A percentile compares a stretch with the other conserved stretches of the same genome.
Evolutionary conservation across 2,888 invertebrate species (phyloP).

Genomic region (Siphonodentalium dalli): DNA sequence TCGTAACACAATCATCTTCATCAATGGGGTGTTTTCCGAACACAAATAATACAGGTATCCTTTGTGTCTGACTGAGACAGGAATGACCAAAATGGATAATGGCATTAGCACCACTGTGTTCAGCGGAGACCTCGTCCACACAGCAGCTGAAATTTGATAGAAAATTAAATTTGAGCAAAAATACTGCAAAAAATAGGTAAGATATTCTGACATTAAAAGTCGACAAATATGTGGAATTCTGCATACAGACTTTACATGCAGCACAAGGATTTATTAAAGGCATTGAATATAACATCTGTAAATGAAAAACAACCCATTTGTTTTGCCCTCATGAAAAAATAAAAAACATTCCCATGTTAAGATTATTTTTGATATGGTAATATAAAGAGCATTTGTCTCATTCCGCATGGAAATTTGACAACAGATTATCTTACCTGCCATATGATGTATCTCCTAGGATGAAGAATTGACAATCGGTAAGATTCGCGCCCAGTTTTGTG

Average conservation of each 20-base stretch:
- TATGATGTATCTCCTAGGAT: conserved; percentile 91
- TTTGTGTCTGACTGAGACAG: conserved; percentile 78
- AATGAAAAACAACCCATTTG: too few relatives aligned
- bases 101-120: conserved; percentile 84
- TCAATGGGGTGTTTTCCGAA: conserved; percentile 70
- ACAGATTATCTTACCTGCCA: conserved; percentile 79
- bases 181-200: too few relatives aligned
- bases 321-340: too few relatives aligned
- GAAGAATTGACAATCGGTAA: conserved; percentile 68
- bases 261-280: too few relatives aligned
- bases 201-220: too few relatives aligned
- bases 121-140: conserved; percentile 86
- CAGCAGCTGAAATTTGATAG: conserved; percentile 76
- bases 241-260: too few relatives aligned
- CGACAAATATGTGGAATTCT: too few relatives aligned
- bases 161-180: background rate
- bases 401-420: too few relatives aligned
- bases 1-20: conserved; percentile 56
- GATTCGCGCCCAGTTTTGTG: conserved; percentile 64
- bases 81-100: conserved; percentile 90
- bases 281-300: too few relatives aligned
- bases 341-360: too few relatives aligned
- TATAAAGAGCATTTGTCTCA: too few relatives aligned
- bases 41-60: conserved; percentile 74
- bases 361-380: too few relatives aligned